Conservation (phyloP, 2,797 vertebrate genomes). For the Manis pentadactyla region DNA sequence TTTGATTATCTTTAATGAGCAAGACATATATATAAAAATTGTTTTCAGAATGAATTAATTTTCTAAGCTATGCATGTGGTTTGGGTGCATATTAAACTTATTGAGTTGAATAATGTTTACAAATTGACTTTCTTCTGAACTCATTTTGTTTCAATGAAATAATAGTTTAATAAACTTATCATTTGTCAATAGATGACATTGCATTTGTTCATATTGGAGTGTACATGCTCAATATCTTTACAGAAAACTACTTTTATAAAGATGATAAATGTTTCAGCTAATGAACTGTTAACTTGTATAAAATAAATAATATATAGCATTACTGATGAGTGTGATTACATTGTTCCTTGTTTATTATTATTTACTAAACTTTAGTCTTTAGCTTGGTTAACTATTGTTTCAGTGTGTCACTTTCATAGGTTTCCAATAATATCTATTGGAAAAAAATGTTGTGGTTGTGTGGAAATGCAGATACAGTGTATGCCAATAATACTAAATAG, state of each 20-base stretch:
- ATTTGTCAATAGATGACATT: not conserved
- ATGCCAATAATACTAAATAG: not conserved
- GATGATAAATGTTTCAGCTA: not conserved
- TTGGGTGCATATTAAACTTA: not conserved
- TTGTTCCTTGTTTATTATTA: not conserved
- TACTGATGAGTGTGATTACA: not conserved
- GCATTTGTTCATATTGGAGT: not conserved
- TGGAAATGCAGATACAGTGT: not conserved
- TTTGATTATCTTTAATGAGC: not conserved
- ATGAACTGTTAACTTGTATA: not conserved
- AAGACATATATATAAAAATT: not conserved
- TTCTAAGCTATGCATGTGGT: not conserved
- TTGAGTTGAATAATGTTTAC: not conserved
- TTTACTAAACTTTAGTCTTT: not conserved
- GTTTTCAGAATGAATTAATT: not conserved
- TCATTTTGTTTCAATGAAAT: slow-evolving; percentile 1
- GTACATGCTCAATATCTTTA: not conserved
- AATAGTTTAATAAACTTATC: not conserved
- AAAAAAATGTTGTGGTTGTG: not conserved
- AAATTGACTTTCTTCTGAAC: not conserved
- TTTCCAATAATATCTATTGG: not conserved
- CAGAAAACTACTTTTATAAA: not conserved
- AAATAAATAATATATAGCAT: not conserved
- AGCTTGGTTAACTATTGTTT: not conserved
- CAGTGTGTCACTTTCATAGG: not conserved